A percentile compares a stretch with the other conserved stretches of the same genome.
Evolutionary conservation across 1,140 invertebrate genomes (phyloP).

Genomic region (Micrasema longulum): DNA sequence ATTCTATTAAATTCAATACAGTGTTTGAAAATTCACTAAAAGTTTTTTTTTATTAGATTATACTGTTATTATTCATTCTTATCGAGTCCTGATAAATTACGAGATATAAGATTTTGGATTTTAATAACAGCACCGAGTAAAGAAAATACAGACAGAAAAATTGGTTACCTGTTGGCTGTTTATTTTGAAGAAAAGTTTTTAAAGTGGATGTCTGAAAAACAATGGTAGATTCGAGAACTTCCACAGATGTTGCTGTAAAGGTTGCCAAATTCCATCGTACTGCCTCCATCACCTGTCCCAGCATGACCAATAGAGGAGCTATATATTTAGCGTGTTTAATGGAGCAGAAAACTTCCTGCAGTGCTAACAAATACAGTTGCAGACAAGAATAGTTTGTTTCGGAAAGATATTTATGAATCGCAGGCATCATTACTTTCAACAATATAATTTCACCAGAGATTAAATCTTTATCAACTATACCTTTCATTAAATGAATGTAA

Average conservation of each 20-base stretch:
- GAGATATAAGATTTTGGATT: too few species aligned
- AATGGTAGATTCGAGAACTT: constrained; percentile 36
- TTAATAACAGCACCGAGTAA: too few species aligned
- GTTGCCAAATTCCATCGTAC: constrained; percentile 40
- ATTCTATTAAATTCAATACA: too few species aligned
- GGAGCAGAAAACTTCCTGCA: constrained; percentile 31
- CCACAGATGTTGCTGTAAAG: constrained; percentile 22
- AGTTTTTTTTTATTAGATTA: too few species aligned
- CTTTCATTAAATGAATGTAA: constrained; percentile 45
- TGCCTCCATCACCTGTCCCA: constrained; percentile 45
- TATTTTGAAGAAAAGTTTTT: constrained; percentile 14
- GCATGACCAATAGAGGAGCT: constrained; percentile 36
- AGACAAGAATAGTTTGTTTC: constrained; percentile 9
- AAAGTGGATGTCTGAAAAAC: constrained; percentile 27
- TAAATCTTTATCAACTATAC: constrained; percentile 35
- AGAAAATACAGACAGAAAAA: too few species aligned
- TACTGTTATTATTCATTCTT: too few species aligned
- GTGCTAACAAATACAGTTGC: constrained; percentile 29
- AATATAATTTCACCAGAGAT: constrained; percentile 29
- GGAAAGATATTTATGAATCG: constrained; percentile 26
- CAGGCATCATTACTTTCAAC: constrained; percentile 27
- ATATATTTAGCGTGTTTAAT: constrained; percentile 7
- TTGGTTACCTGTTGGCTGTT: constrained; percentile 37
- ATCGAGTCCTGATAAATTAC: too few species aligned
- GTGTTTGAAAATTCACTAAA: too few species aligned